Base-by-base conservation (phyloP, 2,797 vertebrate species). In the Malacoraja senta region DNA sequence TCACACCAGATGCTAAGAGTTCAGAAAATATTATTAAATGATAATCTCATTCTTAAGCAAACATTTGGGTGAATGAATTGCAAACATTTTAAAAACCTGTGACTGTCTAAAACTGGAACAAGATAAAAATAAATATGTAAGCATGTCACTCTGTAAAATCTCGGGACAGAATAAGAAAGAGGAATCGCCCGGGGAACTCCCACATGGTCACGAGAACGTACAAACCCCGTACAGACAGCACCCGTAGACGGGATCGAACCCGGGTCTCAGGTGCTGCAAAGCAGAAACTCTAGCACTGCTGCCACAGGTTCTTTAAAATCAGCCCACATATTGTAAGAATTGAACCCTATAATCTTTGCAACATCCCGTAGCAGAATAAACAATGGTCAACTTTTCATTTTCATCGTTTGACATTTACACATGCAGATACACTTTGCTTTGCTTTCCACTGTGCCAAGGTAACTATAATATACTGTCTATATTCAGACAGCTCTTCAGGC, bases 321-420 rank as follows among this genome's bases (percentile, higher is more conserved):
- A 68, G 29, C 17, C 83, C 9, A 35, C 84, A 68, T n/a, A 1
- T 88, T 65, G 35, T 68, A 44, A 88, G 61, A 35, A 35, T 17
- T 86, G 83, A 88, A 68, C 19, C 68, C n/a, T 35, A 68, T 35
- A n/a, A 35, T 88, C 17, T 68, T 68, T 88, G 84, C 10, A 21
- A 17, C 21, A 32, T 15, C n/a, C 24, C 63, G 68, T 19, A 68
- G 65, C n/a, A 68, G 15, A 68, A 88, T 35, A 88, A 88, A 88
- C 63, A 68, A 88, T 35, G 35, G 38, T 71, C 38, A 53, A 4
- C 32, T 26, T 74, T 74, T 35, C 35, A 53, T 74, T 74, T 91
- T 74, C 68, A 91, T 53, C 68, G 72, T 44, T n/a, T 91, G 90
- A 68, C 63, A 88, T 91, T 74, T 74, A 53, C 35, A 74, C 26